These are phyloP conservation scores for Garrulus glandarius DNA, from an alignment of 2,797 vertebrate genomes.

Conservation along the genomic window DNA sequence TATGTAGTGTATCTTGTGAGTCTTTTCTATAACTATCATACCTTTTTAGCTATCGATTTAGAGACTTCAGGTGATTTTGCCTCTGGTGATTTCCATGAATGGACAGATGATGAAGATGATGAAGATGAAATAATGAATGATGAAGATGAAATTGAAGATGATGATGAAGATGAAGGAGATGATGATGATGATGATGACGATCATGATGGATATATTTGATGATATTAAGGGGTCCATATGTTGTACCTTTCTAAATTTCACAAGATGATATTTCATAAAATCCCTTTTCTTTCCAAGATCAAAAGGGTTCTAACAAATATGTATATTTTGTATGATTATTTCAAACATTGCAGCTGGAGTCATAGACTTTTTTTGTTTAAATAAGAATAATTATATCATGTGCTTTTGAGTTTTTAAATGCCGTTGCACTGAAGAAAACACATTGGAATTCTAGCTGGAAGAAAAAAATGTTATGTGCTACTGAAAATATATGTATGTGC, in stretches of 20 bases:
- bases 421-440: conserved; percentile 67
- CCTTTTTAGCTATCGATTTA: conserved; percentile 77
- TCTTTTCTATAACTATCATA: not conserved
- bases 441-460: conserved; percentile 54
- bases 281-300: conserved; percentile 77
- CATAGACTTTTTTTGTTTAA: conserved; percentile 79
- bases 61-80: conserved; percentile 93
- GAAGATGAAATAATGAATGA: conserved; percentile 83
- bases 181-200: conserved; percentile 77
- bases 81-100: conserved; percentile 87
- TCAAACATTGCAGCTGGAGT: conserved; percentile 77
- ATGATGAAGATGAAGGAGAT: conserved; percentile 86
- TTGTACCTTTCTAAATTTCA: conserved; percentile 84
- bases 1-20: not conserved
- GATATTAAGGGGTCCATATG: conserved; percentile 43
- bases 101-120: conserved; percentile 85
- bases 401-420: conserved; percentile 75
- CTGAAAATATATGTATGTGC: conserved; percentile 28
- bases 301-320: conserved; percentile 83
- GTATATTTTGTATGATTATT: conserved; percentile 91
- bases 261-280: conserved; percentile 80
- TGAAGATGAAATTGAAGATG: conserved; percentile 84
- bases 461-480: conserved; percentile 32
- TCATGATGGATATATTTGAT: conserved; percentile 87
- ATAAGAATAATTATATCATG: conserved; percentile 66